Conservation (phyloP, 2,797 vertebrate genomes). For the Danio albolineatus region DNA sequence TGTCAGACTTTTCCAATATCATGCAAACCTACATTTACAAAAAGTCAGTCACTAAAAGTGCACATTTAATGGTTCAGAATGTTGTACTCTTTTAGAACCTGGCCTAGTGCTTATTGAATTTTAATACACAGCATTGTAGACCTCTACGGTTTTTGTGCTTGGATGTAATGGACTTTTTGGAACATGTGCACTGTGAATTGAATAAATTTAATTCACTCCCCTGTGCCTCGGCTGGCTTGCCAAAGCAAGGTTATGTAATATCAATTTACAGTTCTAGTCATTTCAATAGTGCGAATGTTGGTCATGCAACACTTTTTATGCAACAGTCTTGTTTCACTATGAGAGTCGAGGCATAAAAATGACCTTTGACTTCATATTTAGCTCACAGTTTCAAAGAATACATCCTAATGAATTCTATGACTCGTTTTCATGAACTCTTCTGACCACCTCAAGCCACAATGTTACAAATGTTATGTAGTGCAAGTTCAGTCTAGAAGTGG, state of each 20-base stretch:
- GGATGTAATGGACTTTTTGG: not conserved
- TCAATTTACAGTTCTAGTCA: not conserved
- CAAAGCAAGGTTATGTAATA: constrained; percentile 6
- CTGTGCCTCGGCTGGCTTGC: not conserved
- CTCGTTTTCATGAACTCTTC: constrained; percentile 11
- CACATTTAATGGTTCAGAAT: not conserved
- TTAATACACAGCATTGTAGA: not conserved
- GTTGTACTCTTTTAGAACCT: not conserved
- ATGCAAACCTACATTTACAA: no score
- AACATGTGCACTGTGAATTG: no score
- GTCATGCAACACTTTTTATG: not conserved
- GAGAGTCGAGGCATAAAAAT: not conserved
- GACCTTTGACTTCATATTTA: constrained; percentile 15
- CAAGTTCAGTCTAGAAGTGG: constrained; percentile 25
- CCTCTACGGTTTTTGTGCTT: not conserved
- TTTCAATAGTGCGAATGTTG: not conserved
- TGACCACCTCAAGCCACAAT: not conserved
- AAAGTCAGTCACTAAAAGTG: not conserved
- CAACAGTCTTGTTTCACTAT: constrained; percentile 9
- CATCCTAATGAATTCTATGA: constrained; percentile 4
- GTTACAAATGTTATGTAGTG: constrained; percentile 34
- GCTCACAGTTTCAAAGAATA: not conserved
- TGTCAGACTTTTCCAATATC: no score
- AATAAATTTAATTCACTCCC: constrained; percentile 8
- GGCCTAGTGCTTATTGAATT: not conserved